A percentile compares a stretch with the other conserved stretches of the same genome.
Evolutionary conservation across 2,113 vertebrate species (phyloP).

Genomic region (Elgaria multicarinata): DNA sequence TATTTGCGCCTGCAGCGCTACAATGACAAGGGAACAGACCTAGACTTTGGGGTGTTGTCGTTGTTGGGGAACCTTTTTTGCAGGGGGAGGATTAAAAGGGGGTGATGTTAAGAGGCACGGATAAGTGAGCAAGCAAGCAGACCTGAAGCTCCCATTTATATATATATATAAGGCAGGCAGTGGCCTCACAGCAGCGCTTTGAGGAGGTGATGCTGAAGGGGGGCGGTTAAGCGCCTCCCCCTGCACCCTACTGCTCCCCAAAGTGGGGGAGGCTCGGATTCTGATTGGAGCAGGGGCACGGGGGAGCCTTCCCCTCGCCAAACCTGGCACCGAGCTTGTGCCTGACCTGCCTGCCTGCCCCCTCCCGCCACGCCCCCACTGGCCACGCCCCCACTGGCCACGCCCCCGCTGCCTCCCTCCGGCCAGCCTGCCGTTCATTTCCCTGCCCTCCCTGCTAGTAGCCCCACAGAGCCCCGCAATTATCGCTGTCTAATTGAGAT

Average conservation of each 20-base stretch:
- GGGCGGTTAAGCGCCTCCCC: neutral
- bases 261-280: neutral
- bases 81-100: neutral
- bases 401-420: neutral
- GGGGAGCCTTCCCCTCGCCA: too few species aligned
- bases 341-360: too few species aligned
- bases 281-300: neutral
- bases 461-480: neutral
- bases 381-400: neutral
- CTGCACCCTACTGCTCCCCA: too few species aligned
- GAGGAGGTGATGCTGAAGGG: neutral
- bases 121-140: neutral
- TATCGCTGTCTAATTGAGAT: neutral
- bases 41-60: too few species aligned
- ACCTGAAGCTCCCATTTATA: neutral
- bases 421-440: neutral
- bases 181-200: neutral
- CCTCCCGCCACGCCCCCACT: too few species aligned
- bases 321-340: too few species aligned
- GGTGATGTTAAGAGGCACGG: neutral
- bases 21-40: neutral
- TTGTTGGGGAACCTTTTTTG: neutral
- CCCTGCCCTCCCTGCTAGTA: neutral
- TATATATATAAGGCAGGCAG: neutral
- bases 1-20: neutral